A percentile compares a stretch with the other conserved stretches of the same genome.
phyloP scores from a whole-genome alignment of 2,888 invertebrate species.

The Blomia tropicalis region DNA sequence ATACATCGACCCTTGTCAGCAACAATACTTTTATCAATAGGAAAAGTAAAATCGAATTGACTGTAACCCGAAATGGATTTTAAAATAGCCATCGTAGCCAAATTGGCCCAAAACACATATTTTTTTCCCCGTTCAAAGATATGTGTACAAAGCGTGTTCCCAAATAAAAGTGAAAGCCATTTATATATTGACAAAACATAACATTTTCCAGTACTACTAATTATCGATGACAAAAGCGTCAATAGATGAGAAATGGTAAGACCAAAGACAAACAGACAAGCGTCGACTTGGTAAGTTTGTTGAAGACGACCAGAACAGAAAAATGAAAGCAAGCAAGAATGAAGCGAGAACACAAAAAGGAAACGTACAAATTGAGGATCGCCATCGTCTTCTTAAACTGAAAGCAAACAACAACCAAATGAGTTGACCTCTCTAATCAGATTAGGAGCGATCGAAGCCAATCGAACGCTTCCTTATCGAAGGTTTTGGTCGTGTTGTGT shows the following conservation, averaged over 20 bases:
- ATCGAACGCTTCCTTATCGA: not conserved
- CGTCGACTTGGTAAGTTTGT: too few species aligned
- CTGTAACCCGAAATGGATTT: too few species aligned
- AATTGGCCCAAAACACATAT: too few species aligned
- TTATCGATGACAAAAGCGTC: conserved; percentile 15
- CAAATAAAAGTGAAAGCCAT: too few species aligned
- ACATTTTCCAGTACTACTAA: not conserved
- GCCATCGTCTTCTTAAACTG: not conserved
- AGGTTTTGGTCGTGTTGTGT: not conserved
- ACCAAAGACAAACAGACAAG: conserved; percentile 2
- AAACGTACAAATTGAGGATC: not conserved
- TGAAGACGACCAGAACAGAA: too few species aligned
- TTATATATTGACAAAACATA: too few species aligned
- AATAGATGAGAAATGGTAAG: conserved; percentile 10
- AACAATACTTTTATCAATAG: not conserved
- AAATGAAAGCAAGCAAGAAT: not conserved
- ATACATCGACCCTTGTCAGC: not conserved
- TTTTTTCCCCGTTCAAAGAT: too few species aligned
- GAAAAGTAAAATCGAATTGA: not conserved
- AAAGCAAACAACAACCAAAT: not conserved
- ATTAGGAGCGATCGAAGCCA: conserved; percentile 8
- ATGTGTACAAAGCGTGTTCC: too few species aligned
- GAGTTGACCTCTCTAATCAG: conserved; percentile 12
- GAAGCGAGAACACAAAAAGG: too few species aligned
- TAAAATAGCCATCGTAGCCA: too few species aligned